These are phyloP conservation scores for Latrodectus geometricus DNA, from an alignment of 1,140 invertebrate genomes.

Conservation along the genomic window DNA sequence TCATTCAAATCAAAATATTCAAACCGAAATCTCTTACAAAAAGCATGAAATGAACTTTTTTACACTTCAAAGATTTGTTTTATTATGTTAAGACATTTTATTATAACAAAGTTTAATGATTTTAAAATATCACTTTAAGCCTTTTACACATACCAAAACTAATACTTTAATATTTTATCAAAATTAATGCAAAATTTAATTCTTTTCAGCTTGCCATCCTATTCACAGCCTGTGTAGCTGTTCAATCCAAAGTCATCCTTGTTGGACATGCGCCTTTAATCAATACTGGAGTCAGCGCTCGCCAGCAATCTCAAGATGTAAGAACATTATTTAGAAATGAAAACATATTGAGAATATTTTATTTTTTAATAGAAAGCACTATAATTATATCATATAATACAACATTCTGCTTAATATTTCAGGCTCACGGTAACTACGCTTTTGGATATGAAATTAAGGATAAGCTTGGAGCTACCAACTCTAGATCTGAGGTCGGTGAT, in stretches of 20 bases:
- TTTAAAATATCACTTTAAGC: no score
- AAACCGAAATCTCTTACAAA: no score
- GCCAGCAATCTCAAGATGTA: slow-evolving; percentile 19
- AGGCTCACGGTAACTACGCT: slow-evolving; percentile 63
- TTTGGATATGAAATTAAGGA: slow-evolving; percentile 64
- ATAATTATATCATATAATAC: neutral
- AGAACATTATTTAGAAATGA: neutral
- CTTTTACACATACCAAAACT: no score
- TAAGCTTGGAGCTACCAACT: slow-evolving; percentile 61
- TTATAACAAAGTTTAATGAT: no score
- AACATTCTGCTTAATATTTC: neutral
- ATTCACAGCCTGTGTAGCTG: neutral
- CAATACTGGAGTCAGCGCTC: slow-evolving; percentile 18
- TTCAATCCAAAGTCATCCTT: neutral
- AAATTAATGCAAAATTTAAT: no score
- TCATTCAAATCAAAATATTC: no score
- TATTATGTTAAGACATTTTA: no score
- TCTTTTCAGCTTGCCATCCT: neutral
- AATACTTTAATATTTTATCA: no score
- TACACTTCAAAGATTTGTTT: no score
- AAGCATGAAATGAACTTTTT: no score
- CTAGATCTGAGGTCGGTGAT: slow-evolving; percentile 63
- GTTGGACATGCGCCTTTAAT: slow-evolving; percentile 2
- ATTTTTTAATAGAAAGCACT: neutral
- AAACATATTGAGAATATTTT: neutral